Base-by-base conservation (phyloP, 1,140 invertebrate species). In the Mya arenaria region DNA sequence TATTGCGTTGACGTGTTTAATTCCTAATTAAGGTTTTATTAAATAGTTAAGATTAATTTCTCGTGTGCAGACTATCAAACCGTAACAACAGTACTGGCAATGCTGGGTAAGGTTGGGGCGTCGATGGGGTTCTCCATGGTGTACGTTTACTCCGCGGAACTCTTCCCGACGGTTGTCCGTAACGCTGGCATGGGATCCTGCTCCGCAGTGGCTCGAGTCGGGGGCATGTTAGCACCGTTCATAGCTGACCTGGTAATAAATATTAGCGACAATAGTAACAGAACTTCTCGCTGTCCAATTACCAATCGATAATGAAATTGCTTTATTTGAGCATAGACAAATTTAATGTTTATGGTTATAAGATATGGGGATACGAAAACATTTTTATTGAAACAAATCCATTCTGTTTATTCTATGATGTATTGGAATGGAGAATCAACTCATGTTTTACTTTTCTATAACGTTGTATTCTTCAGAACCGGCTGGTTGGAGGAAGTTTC, bases 111-210 rank as follows among this genome's bases (percentile, higher is more conserved):
- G 92, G 94, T 88, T 10, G 87, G 84, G 44, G 78, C 85, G 0
- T 83, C 91, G 0, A 83, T 84, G 1, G 83, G 81, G 4, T 92
- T 89, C 73, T 96, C 95, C 34, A 95, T 96, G 0, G 94, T 97
- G 34, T 97, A 97, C 88, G 94, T 97, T 55, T 96, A 96, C 89
- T 96, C 96, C 10, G 95, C 95, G 17, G 97, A 97, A 93, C 95
- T 97, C 89, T 97, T 96, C 87, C 97, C 97, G 5, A 98, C 97
- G 1, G 95, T 96, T 10, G 95, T 97, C 39, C 93, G 97, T 65
- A 97, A 96, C 88, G 96, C 96, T 0, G 97, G 95, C 0, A 93
- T 98, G 73, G 97, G 97, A 0, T 93, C 95, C 3, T 94, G 96
- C 66, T 97, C 96, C 0, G 96, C 95, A 79, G 95, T 95, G 84